Percentiles rank a stretch among this genome's conserved stretches.
These are phyloP conservation scores for Dinocampus coccinellae DNA, from an alignment of 2,888 invertebrate species.

Conservation along the genomic window DNA sequence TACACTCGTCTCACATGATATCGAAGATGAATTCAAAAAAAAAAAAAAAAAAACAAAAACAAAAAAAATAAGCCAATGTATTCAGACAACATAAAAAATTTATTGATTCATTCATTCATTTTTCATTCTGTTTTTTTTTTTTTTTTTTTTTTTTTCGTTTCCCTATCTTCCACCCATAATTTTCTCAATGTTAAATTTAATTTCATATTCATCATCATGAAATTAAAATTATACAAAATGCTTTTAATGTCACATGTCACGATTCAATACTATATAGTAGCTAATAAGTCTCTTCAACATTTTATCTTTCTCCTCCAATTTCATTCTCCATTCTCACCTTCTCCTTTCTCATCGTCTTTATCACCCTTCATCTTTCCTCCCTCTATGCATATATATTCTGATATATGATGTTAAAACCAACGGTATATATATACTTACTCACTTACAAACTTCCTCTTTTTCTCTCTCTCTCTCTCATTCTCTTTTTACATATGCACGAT, in stretches of 20 bases:
- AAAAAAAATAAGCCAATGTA: background rate
- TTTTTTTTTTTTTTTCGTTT: no score
- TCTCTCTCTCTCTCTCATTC: constrained; percentile 16
- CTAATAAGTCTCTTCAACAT: background rate
- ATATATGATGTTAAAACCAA: background rate
- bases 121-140: no score
- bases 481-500: constrained; percentile 25
- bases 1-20: background rate
- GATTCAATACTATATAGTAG: background rate
- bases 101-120: background rate
- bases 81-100: background rate
- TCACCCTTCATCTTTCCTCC: constrained; percentile 27
- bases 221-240: no score
- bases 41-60: background rate
- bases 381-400: constrained; percentile 25
- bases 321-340: background rate
- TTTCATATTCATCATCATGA: no score
- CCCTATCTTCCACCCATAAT: no score
- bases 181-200: no score
- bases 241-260: no score
- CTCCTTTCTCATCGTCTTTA: background rate
- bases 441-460: constrained; percentile 31
- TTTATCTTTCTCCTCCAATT: background rate
- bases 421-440: background rate
- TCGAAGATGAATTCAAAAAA: background rate